Evolutionary conservation across 2,888 invertebrate genomes (phyloP), one percentile per base, ranked within the genome.

Genomic region (Acanthosepion lycidas): DNA sequence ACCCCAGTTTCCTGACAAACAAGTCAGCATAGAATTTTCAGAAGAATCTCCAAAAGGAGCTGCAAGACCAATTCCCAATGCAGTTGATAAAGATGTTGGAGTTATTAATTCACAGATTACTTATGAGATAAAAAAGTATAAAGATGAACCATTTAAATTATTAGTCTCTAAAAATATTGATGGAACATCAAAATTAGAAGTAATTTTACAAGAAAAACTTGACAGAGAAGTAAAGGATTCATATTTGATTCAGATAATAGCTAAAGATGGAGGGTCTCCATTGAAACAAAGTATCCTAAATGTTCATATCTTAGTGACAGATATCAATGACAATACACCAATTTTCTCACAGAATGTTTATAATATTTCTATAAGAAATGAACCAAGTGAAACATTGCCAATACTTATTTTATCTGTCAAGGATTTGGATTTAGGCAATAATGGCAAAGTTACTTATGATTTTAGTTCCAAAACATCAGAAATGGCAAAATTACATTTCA

Each of bases 351-450:
- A 78, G 15, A 78, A 78, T 15, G n/a, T 78, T 2, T 78, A 78
- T n/a, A 78, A 78, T 78, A 33, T 78, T 78, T 78, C 78, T 12
- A 78, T 78, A 5, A 78, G 33, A 23, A 78, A 78, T 78, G 78
- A 78, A n/a, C 78, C 78, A 78, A 78, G 78, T 78, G 78, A 78
- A 78, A 78, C 78, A 33, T 78, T 78, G 33, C 78, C 78, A 78
- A 78, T 78, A 4, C 9, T 78, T 78, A 15, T 78, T 78, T 78
- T 78, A 78, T 78, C 78, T 78, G 78, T 33, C 20, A n/a, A 78
- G 4, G 78, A 78, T 78, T 33, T 33, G n/a, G 78, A 78, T 78
- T 78, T 78, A 78, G 78, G n/a, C n/a, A 78, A 78, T 15, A 78
- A 78, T 78, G 78, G 78, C n/a, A n/a, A 78, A 78, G n/a, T 78